Percentiles rank a stretch among this genome's conserved stretches.
Conservation (phyloP, 2,888 invertebrate genomes). For the Drosophila atripex region DNA sequence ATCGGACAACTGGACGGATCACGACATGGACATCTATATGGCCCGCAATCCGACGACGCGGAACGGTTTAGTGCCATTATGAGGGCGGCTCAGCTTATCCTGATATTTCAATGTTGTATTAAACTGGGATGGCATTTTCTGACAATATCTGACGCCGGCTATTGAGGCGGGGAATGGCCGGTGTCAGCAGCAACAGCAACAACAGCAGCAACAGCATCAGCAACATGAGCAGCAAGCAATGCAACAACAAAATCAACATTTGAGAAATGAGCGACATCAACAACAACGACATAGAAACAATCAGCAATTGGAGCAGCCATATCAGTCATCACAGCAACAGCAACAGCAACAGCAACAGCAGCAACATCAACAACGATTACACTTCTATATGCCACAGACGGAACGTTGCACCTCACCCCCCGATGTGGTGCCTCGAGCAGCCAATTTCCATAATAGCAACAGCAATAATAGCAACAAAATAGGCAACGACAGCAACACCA, state of each 20-base stretch:
- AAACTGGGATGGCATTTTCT: conserved; percentile 84
- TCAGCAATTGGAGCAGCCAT: conserved; percentile 68
- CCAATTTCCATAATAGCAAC: conserved; percentile 72
- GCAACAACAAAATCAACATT: conserved; percentile 34
- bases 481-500: conserved; percentile 24
- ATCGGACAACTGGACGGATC: conserved; percentile 96
- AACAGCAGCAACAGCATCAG: conserved; percentile 43
- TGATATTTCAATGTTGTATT: conserved; percentile 84
- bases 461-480: conserved; percentile 30
- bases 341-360: conserved; percentile 62
- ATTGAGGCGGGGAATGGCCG: conserved; percentile 50
- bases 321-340: conserved; percentile 64
- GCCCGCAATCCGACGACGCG: conserved; percentile 94
- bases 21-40: conserved; percentile 98
- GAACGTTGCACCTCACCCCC: conserved; percentile 82
- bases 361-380: conserved; percentile 58
- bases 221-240: conserved; percentile 37
- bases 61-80: conserved; percentile 93
- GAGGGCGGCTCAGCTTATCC: conserved; percentile 84
- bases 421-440: conserved; percentile 82
- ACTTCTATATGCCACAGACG: conserved; percentile 61
- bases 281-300: conserved; percentile 67
- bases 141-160: conserved; percentile 82
- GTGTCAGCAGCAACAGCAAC: conserved; percentile 58
- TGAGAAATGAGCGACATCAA: conserved; percentile 32